Evolutionary conservation across 2,113 vertebrate genomes (phyloP), one percentile per base, ranked within the genome.

Genomic region (Fulmarus glacialis): DNA sequence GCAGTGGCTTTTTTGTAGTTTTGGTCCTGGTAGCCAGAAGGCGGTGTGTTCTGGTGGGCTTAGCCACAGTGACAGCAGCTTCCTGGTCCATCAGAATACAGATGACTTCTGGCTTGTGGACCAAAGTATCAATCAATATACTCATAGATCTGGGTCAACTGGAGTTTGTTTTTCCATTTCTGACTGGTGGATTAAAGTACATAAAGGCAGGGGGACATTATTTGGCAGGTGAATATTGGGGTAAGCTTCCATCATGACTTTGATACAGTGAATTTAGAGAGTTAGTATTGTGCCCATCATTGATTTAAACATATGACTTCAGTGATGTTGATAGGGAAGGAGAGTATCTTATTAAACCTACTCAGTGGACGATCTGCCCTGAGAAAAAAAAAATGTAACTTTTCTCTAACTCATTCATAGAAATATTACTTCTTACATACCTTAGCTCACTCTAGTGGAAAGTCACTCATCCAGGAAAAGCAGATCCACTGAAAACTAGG

Each of bases 341-440:
- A 20, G 11, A 45, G 2, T 58, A 11, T 70, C 26, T 75, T 62
- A 38, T 45, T 83, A 55, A 64, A 55, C 10, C 7, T 70, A 2
- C 32, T 87, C 36, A 40, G 15, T 68, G n/a, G 48, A 45, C 15
- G 50, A 0, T 55, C 43, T 63, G 6, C 12, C 21, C 5, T 32
- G 24, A n/a, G 4, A 8, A 11, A 32, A 53, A 32, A 53, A 27
- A 24, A 8, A 2, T 45, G 12, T 13, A 72, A 34, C 8, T 78
- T 42, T 64, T 79, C 18, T 56, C 8, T 48, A 38, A 48, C 13
- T 52, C 0, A 0, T 29, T 87, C 6, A 4, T 43, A 36, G 24
- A 62, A 56, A 17, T 85, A 58, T 0, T 60, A 19, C 27, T 90
- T 8, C 20, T 85, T 66, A 20, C 4, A 10, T 85, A 27, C 24